Evolutionary conservation across 2,888 invertebrate genomes (phyloP).

Genomic region (Lypha dubia): DNA sequence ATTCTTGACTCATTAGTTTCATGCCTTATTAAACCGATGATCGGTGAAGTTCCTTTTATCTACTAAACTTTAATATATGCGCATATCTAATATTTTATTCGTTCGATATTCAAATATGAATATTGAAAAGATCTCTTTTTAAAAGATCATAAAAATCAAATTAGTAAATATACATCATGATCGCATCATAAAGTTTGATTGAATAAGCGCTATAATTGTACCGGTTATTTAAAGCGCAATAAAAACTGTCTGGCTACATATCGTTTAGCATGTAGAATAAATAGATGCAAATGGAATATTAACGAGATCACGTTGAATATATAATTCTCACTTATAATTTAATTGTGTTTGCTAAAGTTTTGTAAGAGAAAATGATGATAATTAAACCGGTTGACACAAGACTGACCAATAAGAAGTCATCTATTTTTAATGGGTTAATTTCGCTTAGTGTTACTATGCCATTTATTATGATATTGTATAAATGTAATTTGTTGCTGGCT

Average conservation of each 20-base stretch:
- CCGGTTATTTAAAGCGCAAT: constrained; percentile 45
- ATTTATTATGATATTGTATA: constrained; percentile 59
- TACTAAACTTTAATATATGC: not conserved
- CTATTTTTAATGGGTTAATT: constrained; percentile 57
- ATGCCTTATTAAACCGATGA: not conserved
- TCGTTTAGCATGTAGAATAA: constrained; percentile 19
- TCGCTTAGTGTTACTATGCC: constrained; percentile 50
- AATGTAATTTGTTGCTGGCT: constrained; percentile 58
- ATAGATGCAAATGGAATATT: constrained; percentile 50
- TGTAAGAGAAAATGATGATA: not conserved
- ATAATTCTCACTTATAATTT: constrained; percentile 33
- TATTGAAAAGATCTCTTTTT: constrained; percentile 14
- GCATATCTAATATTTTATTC: not conserved
- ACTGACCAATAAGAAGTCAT: constrained; percentile 19
- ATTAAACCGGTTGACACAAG: constrained; percentile 15
- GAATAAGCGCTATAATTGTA: constrained; percentile 9
- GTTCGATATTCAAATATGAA: not conserved
- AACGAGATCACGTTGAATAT: constrained; percentile 50
- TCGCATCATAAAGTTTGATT: constrained; percentile 21
- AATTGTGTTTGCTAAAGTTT: not conserved
- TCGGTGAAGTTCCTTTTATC: constrained; percentile 2
- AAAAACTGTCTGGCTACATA: constrained; percentile 31
- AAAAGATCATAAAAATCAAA: constrained; percentile 42
- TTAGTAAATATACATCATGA: constrained; percentile 11
- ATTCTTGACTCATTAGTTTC: not conserved